A percentile compares a stretch with the other conserved stretches of the same genome.
Conservation (phyloP, 2,113 vertebrate species). For the Petroica traversi region DNA sequence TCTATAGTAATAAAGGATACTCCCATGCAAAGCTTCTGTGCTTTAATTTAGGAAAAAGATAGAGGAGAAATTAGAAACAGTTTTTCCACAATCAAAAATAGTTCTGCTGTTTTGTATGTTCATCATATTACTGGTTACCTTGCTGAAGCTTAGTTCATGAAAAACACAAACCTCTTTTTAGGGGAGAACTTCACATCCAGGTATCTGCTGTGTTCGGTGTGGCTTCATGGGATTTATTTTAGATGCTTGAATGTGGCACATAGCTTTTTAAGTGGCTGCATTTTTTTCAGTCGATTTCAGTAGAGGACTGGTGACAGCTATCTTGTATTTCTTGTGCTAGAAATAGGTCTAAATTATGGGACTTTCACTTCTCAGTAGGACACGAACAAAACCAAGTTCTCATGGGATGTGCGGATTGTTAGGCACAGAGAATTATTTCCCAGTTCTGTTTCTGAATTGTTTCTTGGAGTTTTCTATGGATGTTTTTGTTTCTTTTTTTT, state of each 20-base stretch:
- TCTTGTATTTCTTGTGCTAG: background rate
- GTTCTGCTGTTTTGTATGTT: background rate
- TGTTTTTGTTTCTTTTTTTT: background rate
- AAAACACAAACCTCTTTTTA: background rate
- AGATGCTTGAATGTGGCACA: background rate
- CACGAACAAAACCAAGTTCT: background rate
- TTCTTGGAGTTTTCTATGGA: background rate
- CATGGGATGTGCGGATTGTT: accelerated
- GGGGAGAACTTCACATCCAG: background rate
- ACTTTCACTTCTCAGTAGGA: background rate
- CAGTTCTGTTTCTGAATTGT: background rate
- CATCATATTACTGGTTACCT: background rate
- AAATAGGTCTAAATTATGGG: background rate
- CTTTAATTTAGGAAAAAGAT: background rate
- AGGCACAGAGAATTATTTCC: background rate
- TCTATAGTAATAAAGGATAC: background rate
- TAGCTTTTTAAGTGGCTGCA: background rate
- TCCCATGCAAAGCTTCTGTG: background rate
- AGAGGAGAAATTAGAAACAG: background rate
- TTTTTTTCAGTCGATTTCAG: background rate
- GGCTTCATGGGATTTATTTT: background rate
- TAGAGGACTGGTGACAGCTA: background rate
- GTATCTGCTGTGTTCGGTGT: background rate
- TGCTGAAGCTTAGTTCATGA: background rate
- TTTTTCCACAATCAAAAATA: background rate